Evolutionary conservation across 2,888 invertebrate species (phyloP), one percentile per base, ranked within the genome.

Genomic region (Andrena marginata): DNA sequence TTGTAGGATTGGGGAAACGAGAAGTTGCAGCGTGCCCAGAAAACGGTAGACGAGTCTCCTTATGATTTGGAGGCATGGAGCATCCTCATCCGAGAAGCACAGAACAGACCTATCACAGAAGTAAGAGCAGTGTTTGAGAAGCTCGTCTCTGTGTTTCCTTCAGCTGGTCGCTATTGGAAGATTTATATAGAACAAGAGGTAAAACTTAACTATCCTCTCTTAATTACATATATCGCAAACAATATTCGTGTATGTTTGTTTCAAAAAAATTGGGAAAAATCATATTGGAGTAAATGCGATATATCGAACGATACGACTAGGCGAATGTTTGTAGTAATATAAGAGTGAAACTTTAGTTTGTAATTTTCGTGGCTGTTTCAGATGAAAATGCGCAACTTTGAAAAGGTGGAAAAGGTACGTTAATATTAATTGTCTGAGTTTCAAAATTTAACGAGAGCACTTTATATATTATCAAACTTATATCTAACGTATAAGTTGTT

Each of bases 1-100:
- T 69, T 93, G 7, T 90, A 98, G 98, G 97, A 98, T 94, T 98
- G 98, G 98, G 97, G 97, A 8, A 97, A 97, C 93, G 98, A 98
- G 91, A 96, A 98, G 82, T 94, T 98, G 56, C 96, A 96, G 86
- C 95, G 97, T 42, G 98, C 98, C 4, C 98, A 98, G 91, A 96
- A 97, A 86, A 97, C 97, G 2, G 97, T 99, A 0, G 97, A 98
- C 92, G 96, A 97, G 59, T 98, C 98, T 87, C 96, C 97, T 0
- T 99, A 98, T 92, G 99, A 99, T 94, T 96, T 99, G 48, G 99
- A 99, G 94, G 98, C 99, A 35, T 99, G 99, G 99, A 99, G 99
- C 73, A 96, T 99, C 31, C 96, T 99, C 75, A 96, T 99, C 67
- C 95, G 99, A 73, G 99, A 99, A 94, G 98, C 98, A 0, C 99